Conservation (phyloP, 2,113 vertebrate genomes). For the Anguilla rostrata region DNA sequence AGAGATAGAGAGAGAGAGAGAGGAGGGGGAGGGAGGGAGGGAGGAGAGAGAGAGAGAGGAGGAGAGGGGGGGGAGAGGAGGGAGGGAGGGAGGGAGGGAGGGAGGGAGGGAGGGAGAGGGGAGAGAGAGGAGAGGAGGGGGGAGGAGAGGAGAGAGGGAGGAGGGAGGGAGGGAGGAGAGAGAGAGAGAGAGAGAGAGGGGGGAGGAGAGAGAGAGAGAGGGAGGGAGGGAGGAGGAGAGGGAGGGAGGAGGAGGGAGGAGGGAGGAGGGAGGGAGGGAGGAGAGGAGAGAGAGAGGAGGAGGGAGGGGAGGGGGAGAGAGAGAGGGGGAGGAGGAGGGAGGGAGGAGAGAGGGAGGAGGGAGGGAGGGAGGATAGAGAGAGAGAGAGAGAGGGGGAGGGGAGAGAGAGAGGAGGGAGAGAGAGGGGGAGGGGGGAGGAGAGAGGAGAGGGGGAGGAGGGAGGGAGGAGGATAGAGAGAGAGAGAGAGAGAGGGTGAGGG, state of each 20-base stretch:
- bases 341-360: not conserved
- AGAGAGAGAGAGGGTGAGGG: not conserved
- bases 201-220: slow-evolving; percentile 34
- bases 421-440: not conserved
- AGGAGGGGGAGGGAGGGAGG: not conserved
- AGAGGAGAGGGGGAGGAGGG: not conserved
- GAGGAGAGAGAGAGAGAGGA: slow-evolving; percentile 30
- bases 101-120: not conserved
- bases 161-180: too few relatives aligned
- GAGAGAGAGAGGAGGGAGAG: not conserved
- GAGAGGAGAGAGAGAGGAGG: not conserved
- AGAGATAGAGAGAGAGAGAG: not conserved
- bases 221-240: not conserved
- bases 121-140: not conserved
- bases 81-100: slow-evolving; percentile 34
- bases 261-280: too few relatives aligned
- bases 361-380: too few relatives aligned
- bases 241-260: too few relatives aligned
- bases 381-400: not conserved
- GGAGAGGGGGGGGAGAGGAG: not conserved
- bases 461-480: not conserved
- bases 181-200: slow-evolving; percentile 21
- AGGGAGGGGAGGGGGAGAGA: too few relatives aligned
- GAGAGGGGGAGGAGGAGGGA: not conserved
- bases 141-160: too few relatives aligned